Base-by-base conservation (phyloP, 2,888 invertebrate genomes). In the Ichneumoninae sp. region DNA sequence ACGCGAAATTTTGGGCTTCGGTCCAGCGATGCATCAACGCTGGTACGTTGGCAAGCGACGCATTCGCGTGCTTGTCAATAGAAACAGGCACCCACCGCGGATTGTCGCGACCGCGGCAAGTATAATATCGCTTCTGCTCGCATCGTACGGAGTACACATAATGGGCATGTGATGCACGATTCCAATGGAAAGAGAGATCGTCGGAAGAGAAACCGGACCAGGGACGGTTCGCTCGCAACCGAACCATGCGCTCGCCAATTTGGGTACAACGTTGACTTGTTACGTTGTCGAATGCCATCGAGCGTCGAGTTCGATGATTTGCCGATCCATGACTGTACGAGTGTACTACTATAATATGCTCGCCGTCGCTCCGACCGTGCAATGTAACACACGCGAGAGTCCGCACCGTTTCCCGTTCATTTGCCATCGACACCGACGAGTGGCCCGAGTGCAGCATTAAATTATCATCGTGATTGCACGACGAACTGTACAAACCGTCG, bases 231-330 rank as follows among this genome's bases (percentile, higher is more conserved):
- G 65, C 52, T 30, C 30, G 26, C 6, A 13, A 30, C 16, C 10
- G n/a, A 57, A 69, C 82, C 26, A 30, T 60, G 33, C 40, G 40
- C 72, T 76, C 60, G 68, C 57, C 54, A 85, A 80, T 81, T 84
- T 75, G 71, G 83, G 68, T 68, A 62, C 85, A 86, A 89, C 91
- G 92, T 92, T 93, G 91, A 93, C 92, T 92, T 92, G 93, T 93
- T 91, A 93, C 92, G 91, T 90, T 93, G 93, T 92, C 92, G 91
- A 90, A 92, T 89, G 90, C 91, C 91, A 71, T 40, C 54, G 69
- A 40, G 78, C 89, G 86, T 87, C 88, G 78, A 89, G 89, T 91
- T 90, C 88, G 91, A 93, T 92, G 91, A 93, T 93, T 93, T 93
- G 92, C 92, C 90, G 91, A 92, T 92, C 90, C 89, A 88, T 88